Evolutionary conservation across 1,140 invertebrate species (phyloP), one percentile per base, ranked within the genome.

Genomic region (Drosophila subobscura): DNA sequence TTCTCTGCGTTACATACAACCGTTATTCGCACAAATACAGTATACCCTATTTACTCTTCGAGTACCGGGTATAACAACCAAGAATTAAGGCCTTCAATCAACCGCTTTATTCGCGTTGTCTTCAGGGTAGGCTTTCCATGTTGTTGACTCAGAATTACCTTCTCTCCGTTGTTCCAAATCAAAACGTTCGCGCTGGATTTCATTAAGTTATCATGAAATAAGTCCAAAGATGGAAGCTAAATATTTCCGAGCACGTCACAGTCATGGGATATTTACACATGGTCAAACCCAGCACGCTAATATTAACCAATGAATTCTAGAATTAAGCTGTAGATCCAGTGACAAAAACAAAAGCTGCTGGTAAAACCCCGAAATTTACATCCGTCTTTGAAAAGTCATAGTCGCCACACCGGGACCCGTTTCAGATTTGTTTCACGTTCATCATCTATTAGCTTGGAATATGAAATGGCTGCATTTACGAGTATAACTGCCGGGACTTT

Each of bases 361-460:
- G 70, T 68, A 70, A 75, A 75, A 77, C 70, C 65, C 65, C 72
- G 52, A 75, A 75, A 57, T 49, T 77, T 59, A 75, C 75, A 77
- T 77, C 75, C 75, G 75, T 72, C 72, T 77, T 57, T 65, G 45
- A 60, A 56, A 51, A 52, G 27, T 25, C 14, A 33, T 14, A 53
- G 60, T 60, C 56, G 67, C 55, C 47, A 42, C 57, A 51, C 50
- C 51, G 49, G 50, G 70, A 51, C 40, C 50, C 25, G 25, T 27
- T 46, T n/a, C 10, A 16, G 14, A 27, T 57, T 57, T 14, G 29
- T 44, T 45, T 44, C 27, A n/a, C 37, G 52, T 47, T 57, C 58
- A 71, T 73, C 58, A 44, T 53, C 65, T 70, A 57, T 63, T 54
- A 42, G 52, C 27, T 42, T 53, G 42, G 44, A 54, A 71, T 47